A percentile compares a stretch with the other conserved stretches of the same genome.
phyloP scores from a whole-genome alignment of 2,888 invertebrate genomes.

The Galerucella calmariensis region DNA sequence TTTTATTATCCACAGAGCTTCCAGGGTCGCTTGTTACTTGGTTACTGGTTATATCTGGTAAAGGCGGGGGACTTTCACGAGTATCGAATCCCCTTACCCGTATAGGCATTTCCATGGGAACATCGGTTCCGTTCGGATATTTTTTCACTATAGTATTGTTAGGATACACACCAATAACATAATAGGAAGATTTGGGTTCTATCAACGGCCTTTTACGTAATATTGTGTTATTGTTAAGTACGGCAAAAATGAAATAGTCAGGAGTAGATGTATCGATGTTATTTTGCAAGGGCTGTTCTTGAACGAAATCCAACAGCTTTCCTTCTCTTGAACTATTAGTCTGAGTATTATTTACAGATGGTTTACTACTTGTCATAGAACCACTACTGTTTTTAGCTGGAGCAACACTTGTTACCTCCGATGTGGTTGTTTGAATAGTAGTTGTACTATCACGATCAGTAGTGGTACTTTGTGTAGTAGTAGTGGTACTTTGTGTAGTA shows the following conservation, averaged over 20 bases:
- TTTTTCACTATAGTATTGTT: conserved; percentile 83
- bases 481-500: conserved; percentile 56
- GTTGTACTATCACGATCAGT: conserved; percentile 30
- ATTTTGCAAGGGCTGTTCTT: conserved; percentile 49
- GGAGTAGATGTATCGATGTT: conserved; percentile 50
- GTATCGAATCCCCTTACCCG: conserved; percentile 71
- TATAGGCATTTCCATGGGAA: conserved; percentile 71
- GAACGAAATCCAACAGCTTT: conserved; percentile 52
- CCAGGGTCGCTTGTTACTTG: conserved; percentile 67
- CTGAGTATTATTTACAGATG: conserved; percentile 37
- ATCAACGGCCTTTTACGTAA: conserved; percentile 78
- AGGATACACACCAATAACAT: conserved; percentile 80
- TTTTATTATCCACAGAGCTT: conserved; percentile 66
- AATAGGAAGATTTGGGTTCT: conserved; percentile 76
- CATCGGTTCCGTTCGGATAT: conserved; percentile 82
- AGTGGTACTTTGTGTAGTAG: conserved; percentile 46
- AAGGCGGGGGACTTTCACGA: conserved; percentile 66
- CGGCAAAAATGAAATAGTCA: conserved; percentile 79
- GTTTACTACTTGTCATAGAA: conserved; percentile 28
- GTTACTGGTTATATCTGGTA: conserved; percentile 75
- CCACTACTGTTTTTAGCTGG: conserved; percentile 20
- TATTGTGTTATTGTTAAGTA: conserved; percentile 82
- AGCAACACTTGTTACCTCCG: conserved; percentile 17
- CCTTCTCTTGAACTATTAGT: conserved; percentile 51
- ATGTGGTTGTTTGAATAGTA: conserved; percentile 25